Conservation (phyloP, 2,113 vertebrate genomes). For the Dromas ardeola region DNA sequence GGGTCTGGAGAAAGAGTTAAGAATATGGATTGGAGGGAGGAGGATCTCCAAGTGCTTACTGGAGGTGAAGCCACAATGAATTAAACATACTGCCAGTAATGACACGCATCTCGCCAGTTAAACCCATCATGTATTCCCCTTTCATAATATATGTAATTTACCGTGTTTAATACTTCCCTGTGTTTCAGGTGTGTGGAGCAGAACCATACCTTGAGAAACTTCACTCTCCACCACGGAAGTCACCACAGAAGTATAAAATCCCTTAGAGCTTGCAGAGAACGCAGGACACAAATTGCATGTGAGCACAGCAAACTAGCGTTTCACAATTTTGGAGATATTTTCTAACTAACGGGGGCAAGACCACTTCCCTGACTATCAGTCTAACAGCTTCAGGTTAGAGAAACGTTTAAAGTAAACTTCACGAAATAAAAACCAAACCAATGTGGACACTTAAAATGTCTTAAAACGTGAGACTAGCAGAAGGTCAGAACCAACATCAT, state of each 20-base stretch:
- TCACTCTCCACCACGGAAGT: background rate
- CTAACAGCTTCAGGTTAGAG: background rate
- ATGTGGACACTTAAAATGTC: background rate
- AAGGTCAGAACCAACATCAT: background rate
- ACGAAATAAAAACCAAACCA: background rate
- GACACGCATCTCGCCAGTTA: background rate
- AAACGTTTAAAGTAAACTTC: background rate
- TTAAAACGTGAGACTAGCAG: background rate
- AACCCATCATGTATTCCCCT: background rate
- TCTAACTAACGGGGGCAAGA: background rate
- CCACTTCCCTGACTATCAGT: background rate
- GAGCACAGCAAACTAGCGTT: background rate
- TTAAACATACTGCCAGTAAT: background rate
- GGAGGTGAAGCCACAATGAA: background rate
- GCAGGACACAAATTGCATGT: background rate
- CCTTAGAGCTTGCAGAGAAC: background rate
- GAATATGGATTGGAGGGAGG: background rate
- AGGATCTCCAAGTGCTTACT: background rate
- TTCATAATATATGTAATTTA: background rate
- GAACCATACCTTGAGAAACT: background rate
- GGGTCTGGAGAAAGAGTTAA: background rate
- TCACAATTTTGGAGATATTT: background rate
- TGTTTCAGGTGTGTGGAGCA: background rate
- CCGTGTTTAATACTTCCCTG: background rate
- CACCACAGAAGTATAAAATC: background rate